A percentile compares a stretch with the other conserved stretches of the same genome.
Conservation (phyloP, 2,888 invertebrate species). For the Drosophila hamatofila region DNA sequence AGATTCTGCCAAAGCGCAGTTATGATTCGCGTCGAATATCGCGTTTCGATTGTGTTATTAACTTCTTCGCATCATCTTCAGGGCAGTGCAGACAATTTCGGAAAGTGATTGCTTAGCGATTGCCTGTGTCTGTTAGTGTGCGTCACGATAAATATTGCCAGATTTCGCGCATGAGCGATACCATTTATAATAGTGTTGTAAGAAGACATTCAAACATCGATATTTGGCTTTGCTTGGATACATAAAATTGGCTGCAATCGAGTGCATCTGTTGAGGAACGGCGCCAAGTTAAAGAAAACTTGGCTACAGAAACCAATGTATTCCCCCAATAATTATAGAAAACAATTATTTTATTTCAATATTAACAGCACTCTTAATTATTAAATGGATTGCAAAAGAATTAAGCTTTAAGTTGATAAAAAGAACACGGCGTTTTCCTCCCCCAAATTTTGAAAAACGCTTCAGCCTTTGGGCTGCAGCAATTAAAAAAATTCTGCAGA, state of each 20-base stretch:
- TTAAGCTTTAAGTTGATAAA: background rate
- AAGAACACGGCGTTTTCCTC: background rate
- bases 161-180: conserved; percentile 12
- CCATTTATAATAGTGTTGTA: background rate
- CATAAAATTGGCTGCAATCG: background rate
- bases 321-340: background rate
- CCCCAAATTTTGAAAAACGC: too few species aligned
- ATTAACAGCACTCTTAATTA: background rate
- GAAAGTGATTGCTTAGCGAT: conserved; percentile 36
- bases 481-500: too few species aligned
- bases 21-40: conserved; percentile 24
- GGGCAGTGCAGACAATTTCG: conserved; percentile 30
- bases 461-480: too few species aligned
- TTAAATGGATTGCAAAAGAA: background rate
- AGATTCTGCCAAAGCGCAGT: conserved; percentile 13
- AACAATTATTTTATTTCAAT: background rate
- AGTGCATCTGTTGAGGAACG: background rate
- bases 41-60: conserved; percentile 31
- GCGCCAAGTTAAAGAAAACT: background rate
- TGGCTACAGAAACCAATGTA: background rate
- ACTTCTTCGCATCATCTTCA: conserved; percentile 40
- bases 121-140: conserved; percentile 28
- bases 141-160: conserved; percentile 33
- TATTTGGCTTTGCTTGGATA: background rate
- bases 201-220: background rate